These are phyloP conservation scores for Nomada fabriciana DNA, from an alignment of 2,888 invertebrate species.

Conservation along the genomic window DNA sequence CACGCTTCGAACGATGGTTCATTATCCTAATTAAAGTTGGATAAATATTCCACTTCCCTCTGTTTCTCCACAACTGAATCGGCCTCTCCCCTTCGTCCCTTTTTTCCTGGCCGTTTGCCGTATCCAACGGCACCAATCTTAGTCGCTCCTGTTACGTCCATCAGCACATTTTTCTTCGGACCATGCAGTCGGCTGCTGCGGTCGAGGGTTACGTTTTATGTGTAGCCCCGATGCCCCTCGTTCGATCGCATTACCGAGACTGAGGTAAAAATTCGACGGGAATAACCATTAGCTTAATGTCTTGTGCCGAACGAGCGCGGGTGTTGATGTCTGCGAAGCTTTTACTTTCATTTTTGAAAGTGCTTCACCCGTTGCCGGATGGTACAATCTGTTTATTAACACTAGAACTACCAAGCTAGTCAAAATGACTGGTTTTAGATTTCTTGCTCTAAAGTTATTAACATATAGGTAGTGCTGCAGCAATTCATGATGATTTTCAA, in stretches of 20 bases:
- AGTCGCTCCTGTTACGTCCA: slow-evolving; percentile 44
- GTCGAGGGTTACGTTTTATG: slow-evolving; percentile 55
- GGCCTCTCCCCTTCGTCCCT: slow-evolving; percentile 16
- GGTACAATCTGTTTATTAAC: too few relatives aligned
- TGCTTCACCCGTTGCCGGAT: too few relatives aligned
- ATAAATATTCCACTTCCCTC: slow-evolving; percentile 62
- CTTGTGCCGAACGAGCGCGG: not conserved
- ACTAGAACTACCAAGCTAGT: too few relatives aligned
- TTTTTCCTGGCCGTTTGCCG: slow-evolving; percentile 59
- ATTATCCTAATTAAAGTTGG: slow-evolving; percentile 76
- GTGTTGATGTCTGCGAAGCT: not conserved
- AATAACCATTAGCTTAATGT: slow-evolving; percentile 53
- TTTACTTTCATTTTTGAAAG: too few relatives aligned
- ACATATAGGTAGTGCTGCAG: too few relatives aligned
- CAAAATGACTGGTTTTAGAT: too few relatives aligned
- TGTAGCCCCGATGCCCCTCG: slow-evolving; percentile 41
- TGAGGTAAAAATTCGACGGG: slow-evolving; percentile 42
- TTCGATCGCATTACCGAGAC: slow-evolving; percentile 43
- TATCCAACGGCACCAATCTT: slow-evolving; percentile 61
- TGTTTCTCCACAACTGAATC: slow-evolving; percentile 28
- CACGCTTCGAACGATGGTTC: slow-evolving; percentile 69
- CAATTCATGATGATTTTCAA: too few relatives aligned
- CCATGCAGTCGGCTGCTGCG: slow-evolving; percentile 44
- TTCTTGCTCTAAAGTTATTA: too few relatives aligned
- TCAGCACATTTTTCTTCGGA: slow-evolving; percentile 57